Evolutionary conservation across 1,140 invertebrate species (phyloP).

Genomic region (Drosophila sp.): DNA sequence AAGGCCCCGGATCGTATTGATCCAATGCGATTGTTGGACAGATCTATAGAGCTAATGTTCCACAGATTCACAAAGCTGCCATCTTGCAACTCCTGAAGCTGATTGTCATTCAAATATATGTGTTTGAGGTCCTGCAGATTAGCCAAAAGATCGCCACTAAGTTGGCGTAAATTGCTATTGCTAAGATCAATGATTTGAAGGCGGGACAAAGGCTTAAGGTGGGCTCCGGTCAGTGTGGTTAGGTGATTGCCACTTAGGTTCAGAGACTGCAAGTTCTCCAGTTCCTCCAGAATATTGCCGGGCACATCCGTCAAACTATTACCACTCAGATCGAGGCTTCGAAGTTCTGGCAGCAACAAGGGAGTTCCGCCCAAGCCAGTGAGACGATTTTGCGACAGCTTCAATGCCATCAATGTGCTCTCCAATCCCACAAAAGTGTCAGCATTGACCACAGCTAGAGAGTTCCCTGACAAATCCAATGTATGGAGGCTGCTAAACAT

Average conservation of each 20-base stretch:
- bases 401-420: constrained; percentile 88
- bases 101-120: constrained; percentile 88
- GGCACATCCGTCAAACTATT: constrained; percentile 90
- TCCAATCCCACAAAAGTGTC: constrained; percentile 91
- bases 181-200: constrained; percentile 89
- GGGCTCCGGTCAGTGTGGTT: constrained; percentile 84
- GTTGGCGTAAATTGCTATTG: constrained; percentile 87
- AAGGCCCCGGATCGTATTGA: constrained; percentile 89
- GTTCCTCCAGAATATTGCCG: constrained; percentile 87
- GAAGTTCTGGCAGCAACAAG: constrained; percentile 86
- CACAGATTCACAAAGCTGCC: constrained; percentile 88
- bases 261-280: constrained; percentile 88
- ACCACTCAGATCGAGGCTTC: constrained; percentile 89
- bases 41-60: constrained; percentile 88
- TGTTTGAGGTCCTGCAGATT: constrained; percentile 87
- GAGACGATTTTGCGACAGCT: constrained; percentile 90
- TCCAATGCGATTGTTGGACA: constrained; percentile 90
- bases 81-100: constrained; percentile 88
- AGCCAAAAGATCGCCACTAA: constrained; percentile 88
- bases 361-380: constrained; percentile 87
- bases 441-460: constrained; percentile 88
- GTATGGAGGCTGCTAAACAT: constrained; percentile 89
- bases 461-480: constrained; percentile 91
- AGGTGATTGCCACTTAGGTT: constrained; percentile 92
- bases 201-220: constrained; percentile 86